Percentiles rank a stretch among this genome's conserved stretches.
Conservation (phyloP, 1,140 invertebrate genomes). For the Diorhabda elongata region DNA sequence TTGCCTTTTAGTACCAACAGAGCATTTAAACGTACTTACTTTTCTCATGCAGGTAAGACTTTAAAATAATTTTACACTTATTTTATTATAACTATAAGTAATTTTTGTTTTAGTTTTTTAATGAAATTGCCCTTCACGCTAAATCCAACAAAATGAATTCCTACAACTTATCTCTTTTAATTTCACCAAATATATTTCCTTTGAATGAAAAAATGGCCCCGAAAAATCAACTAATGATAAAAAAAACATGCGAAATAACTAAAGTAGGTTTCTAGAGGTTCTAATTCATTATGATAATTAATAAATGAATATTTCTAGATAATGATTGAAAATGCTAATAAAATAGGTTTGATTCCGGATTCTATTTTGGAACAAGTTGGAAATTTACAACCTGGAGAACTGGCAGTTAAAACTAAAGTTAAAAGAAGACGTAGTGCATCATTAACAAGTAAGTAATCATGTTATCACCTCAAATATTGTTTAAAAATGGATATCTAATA, state of each 20-base stretch:
- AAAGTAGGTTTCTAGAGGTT: constrained; percentile 30
- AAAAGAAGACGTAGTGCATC: constrained; percentile 81
- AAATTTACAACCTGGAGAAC: constrained; percentile 18
- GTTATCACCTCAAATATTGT: too few relatives aligned
- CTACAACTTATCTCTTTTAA: constrained; percentile 73
- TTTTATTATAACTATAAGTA: neutral
- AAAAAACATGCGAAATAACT: constrained; percentile 42
- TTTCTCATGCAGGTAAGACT: constrained; percentile 59
- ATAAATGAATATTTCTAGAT: constrained; percentile 53
- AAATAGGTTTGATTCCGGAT: constrained; percentile 68
- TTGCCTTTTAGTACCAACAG: constrained; percentile 60
- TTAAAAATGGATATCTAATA: too few relatives aligned
- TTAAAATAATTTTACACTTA: neutral
- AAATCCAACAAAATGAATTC: constrained; percentile 77
- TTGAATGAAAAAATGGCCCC: constrained; percentile 49
- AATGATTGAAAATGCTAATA: constrained; percentile 70
- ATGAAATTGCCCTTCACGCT: constrained; percentile 56
- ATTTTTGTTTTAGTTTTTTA: constrained; percentile 51
- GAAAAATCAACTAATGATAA: constrained; percentile 38
- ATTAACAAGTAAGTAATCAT: constrained; percentile 61
- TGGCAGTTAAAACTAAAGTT: constrained; percentile 52
- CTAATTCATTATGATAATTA: neutral
- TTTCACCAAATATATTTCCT: constrained; percentile 82
- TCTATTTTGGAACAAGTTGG: constrained; percentile 50
- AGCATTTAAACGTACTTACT: constrained; percentile 63